Percentiles rank a stretch among this genome's conserved stretches.
Evolutionary conservation across 2,888 invertebrate genomes (phyloP).

Genomic region (Caenorhabditis uteleia): DNA sequence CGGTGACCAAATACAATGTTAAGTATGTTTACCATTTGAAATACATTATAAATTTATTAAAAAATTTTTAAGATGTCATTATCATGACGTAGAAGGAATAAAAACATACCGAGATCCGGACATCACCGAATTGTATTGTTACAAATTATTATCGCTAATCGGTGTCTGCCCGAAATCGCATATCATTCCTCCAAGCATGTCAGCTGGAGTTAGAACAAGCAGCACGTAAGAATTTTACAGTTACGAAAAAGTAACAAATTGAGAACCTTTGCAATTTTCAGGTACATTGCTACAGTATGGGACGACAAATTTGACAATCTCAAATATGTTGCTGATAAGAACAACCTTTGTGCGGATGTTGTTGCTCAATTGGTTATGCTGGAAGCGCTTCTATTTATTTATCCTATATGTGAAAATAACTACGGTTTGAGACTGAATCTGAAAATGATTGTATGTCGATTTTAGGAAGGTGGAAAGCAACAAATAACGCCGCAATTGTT

Average conservation of each 20-base stretch:
- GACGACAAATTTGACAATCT: constrained; percentile 21
- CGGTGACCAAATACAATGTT: constrained; percentile 16
- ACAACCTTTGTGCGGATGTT: constrained; percentile 19
- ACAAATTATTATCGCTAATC: constrained; percentile 22
- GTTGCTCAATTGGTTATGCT: constrained; percentile 20
- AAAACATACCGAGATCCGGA: constrained; percentile 14
- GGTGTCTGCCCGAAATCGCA: constrained; percentile 18
- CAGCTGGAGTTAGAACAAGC: constrained; percentile 19
- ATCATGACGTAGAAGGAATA: constrained; percentile 13
- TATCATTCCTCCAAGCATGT: constrained; percentile 13
- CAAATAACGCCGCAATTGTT: constrained; percentile 21
- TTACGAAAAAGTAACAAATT: too few species aligned
- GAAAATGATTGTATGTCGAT: constrained; percentile 17
- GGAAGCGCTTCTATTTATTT: constrained; percentile 11
- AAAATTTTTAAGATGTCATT: constrained; percentile 27
- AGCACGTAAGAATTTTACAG: constrained; percentile 32
- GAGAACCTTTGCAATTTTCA: too few species aligned
- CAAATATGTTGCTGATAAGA: constrained; percentile 11
- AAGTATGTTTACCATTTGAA: constrained; percentile 35
- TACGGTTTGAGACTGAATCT: constrained; percentile 23
- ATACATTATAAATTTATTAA: too few species aligned
- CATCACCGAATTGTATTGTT: constrained; percentile 23
- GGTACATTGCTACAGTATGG: constrained; percentile 31
- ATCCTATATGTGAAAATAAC: constrained; percentile 14
- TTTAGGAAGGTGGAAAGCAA: constrained; percentile 19